Evolutionary conservation across 2,888 invertebrate genomes (phyloP).

Genomic region (Pardosa pseudoannulata): DNA sequence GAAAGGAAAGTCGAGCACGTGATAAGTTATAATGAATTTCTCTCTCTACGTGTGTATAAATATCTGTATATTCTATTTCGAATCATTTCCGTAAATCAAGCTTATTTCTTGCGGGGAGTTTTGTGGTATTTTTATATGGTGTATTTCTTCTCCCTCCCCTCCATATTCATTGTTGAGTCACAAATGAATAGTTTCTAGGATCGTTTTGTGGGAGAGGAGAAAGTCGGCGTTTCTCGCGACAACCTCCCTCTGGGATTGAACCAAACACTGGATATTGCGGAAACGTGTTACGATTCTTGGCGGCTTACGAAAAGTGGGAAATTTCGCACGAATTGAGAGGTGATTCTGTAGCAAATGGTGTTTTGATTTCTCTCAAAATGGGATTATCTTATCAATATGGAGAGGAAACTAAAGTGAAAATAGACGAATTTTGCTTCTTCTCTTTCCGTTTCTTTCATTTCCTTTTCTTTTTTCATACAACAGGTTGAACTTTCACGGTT

Average conservation of each 20-base stretch:
- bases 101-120: constrained; percentile 5
- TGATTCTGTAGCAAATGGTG: neutral
- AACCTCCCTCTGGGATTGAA: constrained; percentile 7
- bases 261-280: constrained; percentile 42
- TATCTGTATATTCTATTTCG: neutral
- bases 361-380: neutral
- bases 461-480: too few species aligned
- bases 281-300: neutral
- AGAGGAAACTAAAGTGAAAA: too few species aligned
- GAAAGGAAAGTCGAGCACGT: neutral
- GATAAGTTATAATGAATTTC: neutral
- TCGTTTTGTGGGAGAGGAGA: constrained; percentile 45
- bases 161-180: too few species aligned
- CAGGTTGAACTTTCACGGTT: too few species aligned
- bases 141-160: neutral
- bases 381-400: too few species aligned
- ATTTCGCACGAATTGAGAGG: constrained; percentile 14
- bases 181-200: neutral
- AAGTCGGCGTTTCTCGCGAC: constrained; percentile 37
- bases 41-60: neutral
- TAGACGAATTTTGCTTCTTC: too few species aligned
- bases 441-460: too few species aligned
- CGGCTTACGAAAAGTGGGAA: neutral
- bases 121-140: neutral
- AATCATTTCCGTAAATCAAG: constrained; percentile 1